A percentile compares a stretch with the other conserved stretches of the same genome.
Conservation (phyloP, 2,113 vertebrate genomes). For the Pluvianellus socialis region DNA sequence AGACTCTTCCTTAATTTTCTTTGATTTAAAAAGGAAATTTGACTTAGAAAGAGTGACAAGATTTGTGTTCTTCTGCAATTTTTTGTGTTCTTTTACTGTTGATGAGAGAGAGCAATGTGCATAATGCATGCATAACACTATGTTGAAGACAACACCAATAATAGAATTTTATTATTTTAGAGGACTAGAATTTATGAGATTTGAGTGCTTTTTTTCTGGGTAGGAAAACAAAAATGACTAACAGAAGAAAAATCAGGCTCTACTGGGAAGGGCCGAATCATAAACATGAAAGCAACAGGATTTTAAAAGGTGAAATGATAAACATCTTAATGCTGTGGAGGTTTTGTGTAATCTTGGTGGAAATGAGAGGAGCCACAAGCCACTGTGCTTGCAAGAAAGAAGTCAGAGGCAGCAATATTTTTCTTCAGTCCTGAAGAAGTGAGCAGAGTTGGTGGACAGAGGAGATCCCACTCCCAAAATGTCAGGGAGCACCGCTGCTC, state of each 20-base stretch:
- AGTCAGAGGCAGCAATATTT: background rate
- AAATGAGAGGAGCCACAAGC: background rate
- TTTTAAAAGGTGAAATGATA: conserved; percentile 9
- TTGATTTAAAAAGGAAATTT: background rate
- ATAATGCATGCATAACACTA: background rate
- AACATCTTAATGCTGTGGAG: background rate
- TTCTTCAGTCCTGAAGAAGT: background rate
- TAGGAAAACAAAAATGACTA: background rate
- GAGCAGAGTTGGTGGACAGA: background rate
- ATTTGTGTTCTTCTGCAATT: background rate
- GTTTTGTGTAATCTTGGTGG: background rate
- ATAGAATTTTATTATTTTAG: background rate
- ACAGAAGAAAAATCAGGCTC: background rate
- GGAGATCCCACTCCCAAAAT: background rate
- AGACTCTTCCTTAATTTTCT: background rate
- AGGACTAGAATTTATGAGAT: background rate
- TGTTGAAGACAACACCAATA: background rate
- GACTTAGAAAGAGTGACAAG: background rate
- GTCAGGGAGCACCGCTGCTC: background rate
- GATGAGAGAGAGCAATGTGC: background rate
- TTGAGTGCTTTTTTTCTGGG: background rate
- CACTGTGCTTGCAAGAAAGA: background rate
- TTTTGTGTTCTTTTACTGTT: background rate
- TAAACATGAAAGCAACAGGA: background rate
- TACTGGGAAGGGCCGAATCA: background rate